Conservation (phyloP, 2,888 invertebrate genomes). For the Drosophila silvestris region DNA sequence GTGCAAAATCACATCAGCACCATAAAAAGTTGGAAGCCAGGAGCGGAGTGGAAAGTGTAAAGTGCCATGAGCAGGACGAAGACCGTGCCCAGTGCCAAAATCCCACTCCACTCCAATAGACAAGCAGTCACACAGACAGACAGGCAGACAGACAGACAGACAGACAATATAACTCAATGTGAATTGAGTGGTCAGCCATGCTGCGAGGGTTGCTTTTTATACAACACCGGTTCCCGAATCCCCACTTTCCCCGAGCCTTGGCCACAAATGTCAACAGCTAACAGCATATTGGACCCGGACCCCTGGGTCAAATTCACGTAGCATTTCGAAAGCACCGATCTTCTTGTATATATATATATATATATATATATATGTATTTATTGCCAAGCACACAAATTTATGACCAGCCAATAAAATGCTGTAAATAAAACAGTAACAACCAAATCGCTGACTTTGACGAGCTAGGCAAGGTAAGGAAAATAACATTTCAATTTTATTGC, state of each 20-base stretch:
- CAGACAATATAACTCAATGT: constrained; percentile 37
- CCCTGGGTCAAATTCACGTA: constrained; percentile 29
- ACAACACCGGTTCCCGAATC: not conserved
- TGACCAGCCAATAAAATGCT: constrained; percentile 69
- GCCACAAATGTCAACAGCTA: constrained; percentile 71
- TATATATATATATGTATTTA: constrained; percentile 57
- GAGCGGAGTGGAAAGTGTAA: constrained; percentile 43
- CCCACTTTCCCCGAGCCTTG: constrained; percentile 13
- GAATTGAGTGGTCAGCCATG: constrained; percentile 56
- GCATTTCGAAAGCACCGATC: constrained; percentile 29
- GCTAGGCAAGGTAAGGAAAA: constrained; percentile 32
- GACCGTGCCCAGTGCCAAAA: constrained; percentile 4
- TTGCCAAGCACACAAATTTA: constrained; percentile 76
- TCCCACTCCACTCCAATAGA: constrained; percentile 21
- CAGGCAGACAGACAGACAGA: constrained; percentile 6
- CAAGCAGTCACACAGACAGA: constrained; percentile 6
- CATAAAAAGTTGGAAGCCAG: constrained; percentile 48
- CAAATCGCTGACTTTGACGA: constrained; percentile 61
- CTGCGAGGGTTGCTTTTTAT: constrained; percentile 43
- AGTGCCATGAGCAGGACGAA: constrained; percentile 35
- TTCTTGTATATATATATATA: constrained; percentile 36
- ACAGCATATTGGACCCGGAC: constrained; percentile 17
- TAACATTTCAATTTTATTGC: constrained; percentile 77
- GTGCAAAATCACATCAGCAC: constrained; percentile 83
- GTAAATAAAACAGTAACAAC: constrained; percentile 44